These are phyloP conservation scores for Meda fulgida DNA, from an alignment of 2,797 vertebrate species.

Conservation along the genomic window DNA sequence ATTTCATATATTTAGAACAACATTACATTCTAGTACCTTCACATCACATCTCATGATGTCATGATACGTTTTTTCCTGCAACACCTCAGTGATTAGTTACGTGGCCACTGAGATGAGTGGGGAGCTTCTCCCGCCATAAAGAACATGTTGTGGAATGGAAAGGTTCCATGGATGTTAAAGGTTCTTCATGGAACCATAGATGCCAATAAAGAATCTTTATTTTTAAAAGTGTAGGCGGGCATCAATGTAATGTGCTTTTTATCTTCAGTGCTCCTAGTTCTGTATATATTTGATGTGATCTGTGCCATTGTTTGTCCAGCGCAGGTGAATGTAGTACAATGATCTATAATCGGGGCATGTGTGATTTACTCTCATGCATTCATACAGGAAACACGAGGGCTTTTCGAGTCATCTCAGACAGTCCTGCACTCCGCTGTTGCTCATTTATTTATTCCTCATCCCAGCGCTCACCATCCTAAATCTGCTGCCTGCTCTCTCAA, in stretches of 20 bases:
- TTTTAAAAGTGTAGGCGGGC: neutral
- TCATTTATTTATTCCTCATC: slow-evolving; percentile 51
- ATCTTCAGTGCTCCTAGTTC: neutral
- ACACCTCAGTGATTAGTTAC: neutral
- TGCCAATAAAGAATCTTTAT: neutral
- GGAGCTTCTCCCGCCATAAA: neutral
- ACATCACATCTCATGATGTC: neutral
- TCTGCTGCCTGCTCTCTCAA: slow-evolving; percentile 54
- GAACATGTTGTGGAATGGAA: neutral
- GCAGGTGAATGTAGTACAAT: neutral
- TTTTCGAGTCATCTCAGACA: slow-evolving; percentile 10
- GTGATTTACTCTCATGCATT: slow-evolving; percentile 41
- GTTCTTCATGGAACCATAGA: neutral
- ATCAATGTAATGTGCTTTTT: neutral
- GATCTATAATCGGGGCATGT: neutral
- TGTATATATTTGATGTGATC: neutral
- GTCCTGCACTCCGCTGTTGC: slow-evolving; percentile 8
- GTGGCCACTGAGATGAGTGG: neutral
- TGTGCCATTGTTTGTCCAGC: neutral
- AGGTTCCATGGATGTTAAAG: neutral
- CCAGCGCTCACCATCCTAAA: slow-evolving; percentile 29
- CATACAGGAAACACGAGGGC: neutral
- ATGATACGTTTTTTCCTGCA: neutral
- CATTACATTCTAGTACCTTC: neutral
- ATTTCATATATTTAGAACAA: neutral